Evolutionary conservation across 2,113 vertebrate genomes (phyloP), one percentile per base, ranked within the genome.

Genomic region (Zootoca vivipara): DNA sequence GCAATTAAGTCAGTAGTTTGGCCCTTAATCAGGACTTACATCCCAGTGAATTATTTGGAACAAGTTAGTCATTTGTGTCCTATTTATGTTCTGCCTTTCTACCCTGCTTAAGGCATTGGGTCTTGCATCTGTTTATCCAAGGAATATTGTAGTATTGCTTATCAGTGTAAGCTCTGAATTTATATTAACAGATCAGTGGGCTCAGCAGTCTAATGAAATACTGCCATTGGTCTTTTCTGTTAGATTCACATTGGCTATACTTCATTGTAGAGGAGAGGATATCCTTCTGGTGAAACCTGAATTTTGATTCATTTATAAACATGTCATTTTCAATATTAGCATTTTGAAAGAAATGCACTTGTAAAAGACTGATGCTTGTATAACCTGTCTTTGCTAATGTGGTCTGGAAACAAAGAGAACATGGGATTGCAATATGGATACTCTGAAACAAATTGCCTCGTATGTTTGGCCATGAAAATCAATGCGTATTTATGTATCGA

Each of bases 241-340:
- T 93, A 65, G 85, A 93, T 77, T 70, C 52, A 89, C 26, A 33
- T 33, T 85, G 67, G 89, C 4, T 72, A 28, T 7, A 42, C 62
- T 82, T 89, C 78, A 35, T 69, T 1, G 65, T n/a, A 3, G 13
- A 26, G 4, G 77, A 35, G 26, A 40, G 77, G 82, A 82, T 6
- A 42, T 78, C 56, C 38, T 70, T 70, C 40, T 30, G 33, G 28
- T 78, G 74, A 7, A 79, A 15, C 18, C 58, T 24, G 78, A 80
- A n/a, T 52, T 28, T 46, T 85, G 24, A 56, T 62, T 83, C 86
- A 74, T 7, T 67, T 85, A 87, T 2, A 1, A 77, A 78, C 52
- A 0, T 85, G 80, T 30, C 87, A 85, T 94, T 91, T 91, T 89
- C 73, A 88, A 70, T 91, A 38, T 69, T 90, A 91, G 33, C 84